Percentiles rank a stretch among this genome's conserved stretches.
phyloP scores from a whole-genome alignment of 1,140 invertebrate species.

The Mya arenaria region DNA sequence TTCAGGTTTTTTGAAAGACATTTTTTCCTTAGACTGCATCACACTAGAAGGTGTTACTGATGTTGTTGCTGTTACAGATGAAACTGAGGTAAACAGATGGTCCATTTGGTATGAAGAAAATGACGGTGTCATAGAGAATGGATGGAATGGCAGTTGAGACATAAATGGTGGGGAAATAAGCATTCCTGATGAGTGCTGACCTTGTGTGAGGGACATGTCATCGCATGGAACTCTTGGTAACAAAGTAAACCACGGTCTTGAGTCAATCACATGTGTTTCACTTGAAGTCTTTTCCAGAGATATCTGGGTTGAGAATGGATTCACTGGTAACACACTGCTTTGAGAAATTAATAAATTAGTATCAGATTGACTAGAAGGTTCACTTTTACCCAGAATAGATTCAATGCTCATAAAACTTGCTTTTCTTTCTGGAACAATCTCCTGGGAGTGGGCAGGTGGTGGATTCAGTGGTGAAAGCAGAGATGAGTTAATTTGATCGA shows the following conservation, averaged over 20 bases:
- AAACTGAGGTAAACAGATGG: constrained; percentile 52
- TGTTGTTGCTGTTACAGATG: constrained; percentile 48
- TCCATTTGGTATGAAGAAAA: constrained; percentile 74
- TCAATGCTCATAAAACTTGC: constrained; percentile 76
- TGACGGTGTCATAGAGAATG: constrained; percentile 67
- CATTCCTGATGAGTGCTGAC: constrained; percentile 56
- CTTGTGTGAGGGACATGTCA: constrained; percentile 79
- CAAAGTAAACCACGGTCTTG: constrained; percentile 85
- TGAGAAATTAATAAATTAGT: not conserved
- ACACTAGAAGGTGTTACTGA: constrained; percentile 24
- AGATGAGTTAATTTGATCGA: constrained; percentile 32
- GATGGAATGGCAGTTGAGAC: constrained; percentile 84
- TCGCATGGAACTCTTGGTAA: constrained; percentile 85
- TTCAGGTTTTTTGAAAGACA: constrained; percentile 72
- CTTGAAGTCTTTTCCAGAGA: not conserved
- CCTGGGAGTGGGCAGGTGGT: constrained; percentile 61
- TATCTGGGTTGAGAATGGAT: constrained; percentile 30
- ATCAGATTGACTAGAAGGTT: constrained; percentile 47
- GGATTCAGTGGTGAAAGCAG: constrained; percentile 26
- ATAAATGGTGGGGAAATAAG: constrained; percentile 78
- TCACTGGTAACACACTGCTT: constrained; percentile 52
- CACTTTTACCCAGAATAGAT: constrained; percentile 74
- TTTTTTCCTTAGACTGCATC: constrained; percentile 44
- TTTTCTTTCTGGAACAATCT: constrained; percentile 57
- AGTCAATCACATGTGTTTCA: not conserved